These are phyloP conservation scores for Phenganax marumi DNA, from an alignment of 92 coral and sea anemone genomes.

Conservation along the genomic window DNA sequence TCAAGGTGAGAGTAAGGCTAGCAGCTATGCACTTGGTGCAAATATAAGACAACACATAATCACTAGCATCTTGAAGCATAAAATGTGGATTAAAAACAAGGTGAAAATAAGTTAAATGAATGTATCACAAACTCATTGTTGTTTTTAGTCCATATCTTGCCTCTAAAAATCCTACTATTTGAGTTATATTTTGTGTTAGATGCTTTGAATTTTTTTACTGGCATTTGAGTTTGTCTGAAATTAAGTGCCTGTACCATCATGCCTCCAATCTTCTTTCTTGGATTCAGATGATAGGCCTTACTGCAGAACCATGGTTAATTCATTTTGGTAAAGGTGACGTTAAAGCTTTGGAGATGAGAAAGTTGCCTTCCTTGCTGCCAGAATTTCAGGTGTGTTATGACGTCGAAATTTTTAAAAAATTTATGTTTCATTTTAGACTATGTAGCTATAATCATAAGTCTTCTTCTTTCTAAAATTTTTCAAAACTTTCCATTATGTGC, in stretches of 20 bases:
- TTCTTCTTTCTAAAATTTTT: background rate
- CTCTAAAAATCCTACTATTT: background rate
- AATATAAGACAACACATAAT: no score
- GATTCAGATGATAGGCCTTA: constrained; percentile 46
- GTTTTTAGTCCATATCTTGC: no score
- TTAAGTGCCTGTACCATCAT: no score
- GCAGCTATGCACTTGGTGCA: background rate
- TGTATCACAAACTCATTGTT: background rate
- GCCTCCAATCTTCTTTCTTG: background rate
- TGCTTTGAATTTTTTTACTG: no score
- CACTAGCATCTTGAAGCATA: no score
- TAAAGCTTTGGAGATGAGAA: constrained; percentile 76
- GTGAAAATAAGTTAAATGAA: background rate
- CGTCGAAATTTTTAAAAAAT: background rate
- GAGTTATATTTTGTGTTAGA: background rate
- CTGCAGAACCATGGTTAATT: constrained; percentile 72
- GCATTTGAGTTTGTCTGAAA: no score
- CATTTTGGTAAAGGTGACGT: constrained; percentile 81
- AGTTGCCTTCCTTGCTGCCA: constrained; percentile 79
- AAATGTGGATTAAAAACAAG: no score
- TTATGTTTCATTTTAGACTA: background rate
- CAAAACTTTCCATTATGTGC: no score
- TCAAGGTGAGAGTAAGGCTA: constrained; percentile 52
- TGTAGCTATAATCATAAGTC: background rate
- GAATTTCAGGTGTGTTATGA: constrained; percentile 67